Conservation (phyloP, 2,888 invertebrate species). For the Stenchaetothrips biformis region DNA sequence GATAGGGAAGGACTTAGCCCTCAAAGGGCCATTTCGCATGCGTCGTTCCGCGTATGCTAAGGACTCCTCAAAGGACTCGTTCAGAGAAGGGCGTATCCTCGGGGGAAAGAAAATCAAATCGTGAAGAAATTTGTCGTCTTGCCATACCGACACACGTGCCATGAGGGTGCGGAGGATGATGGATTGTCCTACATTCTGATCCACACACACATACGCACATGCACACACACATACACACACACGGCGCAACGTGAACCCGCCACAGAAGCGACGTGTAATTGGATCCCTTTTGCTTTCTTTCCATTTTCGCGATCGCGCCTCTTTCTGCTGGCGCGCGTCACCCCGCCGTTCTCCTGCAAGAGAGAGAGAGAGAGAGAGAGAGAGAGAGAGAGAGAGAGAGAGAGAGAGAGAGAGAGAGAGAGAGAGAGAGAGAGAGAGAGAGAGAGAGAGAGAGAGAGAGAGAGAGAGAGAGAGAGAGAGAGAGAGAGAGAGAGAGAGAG, state of each 20-base stretch:
- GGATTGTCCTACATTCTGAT: too few species aligned
- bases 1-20: too few species aligned
- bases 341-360: background rate
- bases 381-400: too few species aligned
- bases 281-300: slow-evolving; percentile 3
- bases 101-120: background rate
- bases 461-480: too few species aligned
- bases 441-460: too few species aligned
- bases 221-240: background rate
- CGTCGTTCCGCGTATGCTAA: background rate
- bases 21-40: too few species aligned
- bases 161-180: background rate
- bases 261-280: background rate
- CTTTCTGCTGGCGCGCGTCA: background rate
- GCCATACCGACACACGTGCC: background rate
- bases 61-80: background rate
- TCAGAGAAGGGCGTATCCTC: background rate
- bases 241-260: background rate
- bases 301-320: background rate
- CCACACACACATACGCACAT: background rate
- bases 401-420: too few species aligned
- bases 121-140: background rate
- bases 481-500: too few species aligned
- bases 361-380: too few species aligned
- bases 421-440: too few species aligned